Base-by-base conservation (phyloP, 2,888 invertebrate genomes). In the Phoenoteleia sp. region DNA sequence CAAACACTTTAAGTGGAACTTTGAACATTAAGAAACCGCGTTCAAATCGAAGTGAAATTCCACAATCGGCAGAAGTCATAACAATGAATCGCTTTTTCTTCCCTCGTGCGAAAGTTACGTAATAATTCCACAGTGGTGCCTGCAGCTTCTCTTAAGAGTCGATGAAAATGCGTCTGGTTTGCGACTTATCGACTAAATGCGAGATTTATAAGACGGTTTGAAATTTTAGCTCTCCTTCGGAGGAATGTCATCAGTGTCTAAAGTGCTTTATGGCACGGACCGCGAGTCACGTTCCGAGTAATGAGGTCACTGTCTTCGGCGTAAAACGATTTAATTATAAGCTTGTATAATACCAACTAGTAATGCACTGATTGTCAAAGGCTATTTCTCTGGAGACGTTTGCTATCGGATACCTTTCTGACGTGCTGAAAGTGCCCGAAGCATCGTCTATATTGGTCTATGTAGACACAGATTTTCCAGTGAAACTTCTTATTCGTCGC, bases 241-340 rank as follows among this genome's bases (percentile, higher is more conserved):
- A 33, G 23, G 23, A 62, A 39, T 79, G 54, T 71, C 69, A 79
- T 71, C 45, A 54, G 54, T 52, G 49, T 62, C 52, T 29, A 33
- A 79, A 62, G 71, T 54, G 75, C 72, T 81, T 47, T 47, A 47
- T 42, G 58, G 71, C 52, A 75, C 71, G 69, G 62, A 54, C 71
- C 56, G 19, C 17, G 58, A 56, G 58, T 75, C 79, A 54, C 60
- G 79, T 74, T 21, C 23, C 54, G 17, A 75, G 86, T 76, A 71
- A 79, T 60, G 52, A 71, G 69, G 69, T 62, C 71, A 79, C 45
- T 79, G 60, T 79, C 79, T 69, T 62, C n/a, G 47, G 69, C 71
- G 60, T 52, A 69, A 79, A 79, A 79, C 83, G 86, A 91, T 89
- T 91, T 91, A 91, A 91, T 91, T 91, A 79, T 79, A 89, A 89